Evolutionary conservation across 2,797 vertebrate species (phyloP).

Genomic region (Aplochiton taeniatus): DNA sequence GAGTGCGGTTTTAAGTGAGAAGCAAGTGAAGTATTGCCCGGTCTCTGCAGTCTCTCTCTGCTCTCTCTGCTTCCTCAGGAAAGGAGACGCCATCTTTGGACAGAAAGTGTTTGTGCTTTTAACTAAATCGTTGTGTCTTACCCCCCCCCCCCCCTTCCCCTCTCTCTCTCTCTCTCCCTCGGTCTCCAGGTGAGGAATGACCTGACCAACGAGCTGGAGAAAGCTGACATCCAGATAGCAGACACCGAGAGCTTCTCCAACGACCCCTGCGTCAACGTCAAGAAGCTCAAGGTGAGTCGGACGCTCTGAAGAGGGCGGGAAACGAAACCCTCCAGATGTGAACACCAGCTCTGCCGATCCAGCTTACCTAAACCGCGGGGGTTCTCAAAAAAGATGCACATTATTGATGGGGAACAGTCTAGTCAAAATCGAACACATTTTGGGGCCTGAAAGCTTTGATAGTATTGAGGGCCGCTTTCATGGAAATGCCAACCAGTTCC

Average conservation of each 20-base stretch:
- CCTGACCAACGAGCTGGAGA: slow-evolving; percentile 93
- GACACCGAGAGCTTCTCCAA: slow-evolving; percentile 99
- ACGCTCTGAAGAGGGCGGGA: not conserved
- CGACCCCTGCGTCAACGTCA: slow-evolving; percentile 95
- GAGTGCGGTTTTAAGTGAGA: slow-evolving; percentile 15
- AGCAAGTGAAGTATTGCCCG: slow-evolving; percentile 4
- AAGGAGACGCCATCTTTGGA: too few species aligned
- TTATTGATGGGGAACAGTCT: too few species aligned
- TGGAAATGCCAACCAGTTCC: too few species aligned
- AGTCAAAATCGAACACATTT: too few species aligned
- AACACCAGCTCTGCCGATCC: too few species aligned
- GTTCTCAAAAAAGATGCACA: too few species aligned
- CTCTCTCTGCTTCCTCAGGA: too few species aligned
- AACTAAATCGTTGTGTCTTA: not conserved
- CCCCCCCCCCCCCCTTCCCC: slow-evolving; percentile 3
- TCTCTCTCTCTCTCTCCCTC: not conserved
- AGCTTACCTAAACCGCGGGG: too few species aligned
- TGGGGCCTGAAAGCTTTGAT: too few species aligned
- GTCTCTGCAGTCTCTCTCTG: not conserved
- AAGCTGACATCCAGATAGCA: slow-evolving; percentile 95
- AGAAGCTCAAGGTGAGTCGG: slow-evolving; percentile 93
- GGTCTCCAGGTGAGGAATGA: slow-evolving; percentile 92
- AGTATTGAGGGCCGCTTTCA: too few species aligned
- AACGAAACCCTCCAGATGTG: too few species aligned
- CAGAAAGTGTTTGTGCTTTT: not conserved